Evolutionary conservation across 1,140 invertebrate genomes (phyloP), one percentile per base, ranked within the genome.

Genomic region (Atta cephalotes): DNA sequence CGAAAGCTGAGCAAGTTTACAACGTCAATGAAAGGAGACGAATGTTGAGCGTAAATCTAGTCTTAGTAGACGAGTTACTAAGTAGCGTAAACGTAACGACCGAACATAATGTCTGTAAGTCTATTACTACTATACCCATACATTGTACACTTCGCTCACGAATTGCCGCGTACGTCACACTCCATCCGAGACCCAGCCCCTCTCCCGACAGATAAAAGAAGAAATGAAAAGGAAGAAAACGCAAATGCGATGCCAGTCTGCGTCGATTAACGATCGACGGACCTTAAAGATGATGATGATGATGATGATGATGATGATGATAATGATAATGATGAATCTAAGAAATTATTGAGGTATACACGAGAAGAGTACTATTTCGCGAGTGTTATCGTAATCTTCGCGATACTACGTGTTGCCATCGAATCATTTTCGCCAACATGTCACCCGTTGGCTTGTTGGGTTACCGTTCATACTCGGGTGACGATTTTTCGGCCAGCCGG

Each of bases 201-300:
- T 51, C 56, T 74, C 25, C 39, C 14, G 39, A 72, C 25, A 60
- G 65, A 79, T n/a, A 28, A 80, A 62, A 68, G n/a, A 49, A 60
- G 28, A 68, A 58, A 25, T 10, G 35, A 86, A 70, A 5, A 51
- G n/a, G n/a, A 51, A 6, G 3, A 62, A 28, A 45, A 39, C 28
- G 14, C n/a, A n/a, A 84, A 63, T n/a, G 78, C 35, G 65, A 68
- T 63, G 25, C 35, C 45, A 68, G 51, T 78, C 58, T 77, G 68
- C 86, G 71, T 81, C 87, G 84, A 89, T 90, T 90, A 90, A 90
- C 89, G 87, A 90, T 78, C 80, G 90, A 85, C 90, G 90, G 89
- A 91, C 84, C 87, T 70, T 60, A 63, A 53, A 53, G 70, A 35
- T 66, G 87, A 71, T 63, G 53, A 77, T 53, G 6, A 35, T 28